These are phyloP conservation scores for Dinocampus coccinellae DNA, from an alignment of 2,888 invertebrate species.

Conservation along the genomic window DNA sequence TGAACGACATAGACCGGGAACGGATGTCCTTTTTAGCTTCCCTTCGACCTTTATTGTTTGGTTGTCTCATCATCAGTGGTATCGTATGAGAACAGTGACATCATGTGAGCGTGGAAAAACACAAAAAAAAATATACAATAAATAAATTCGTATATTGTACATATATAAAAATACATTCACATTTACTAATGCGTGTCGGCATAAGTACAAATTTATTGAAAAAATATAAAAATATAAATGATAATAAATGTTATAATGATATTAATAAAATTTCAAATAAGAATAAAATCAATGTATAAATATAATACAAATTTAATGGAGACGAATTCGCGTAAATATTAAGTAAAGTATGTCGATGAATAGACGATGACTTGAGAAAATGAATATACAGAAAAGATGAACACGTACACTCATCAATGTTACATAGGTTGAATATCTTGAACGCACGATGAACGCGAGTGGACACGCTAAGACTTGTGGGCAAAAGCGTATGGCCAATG, in stretches of 20 bases:
- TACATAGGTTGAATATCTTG: slow-evolving; percentile 5
- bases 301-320: background rate
- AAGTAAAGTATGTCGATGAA: slow-evolving; percentile 13
- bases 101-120: slow-evolving; percentile 25
- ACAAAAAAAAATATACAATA: no score
- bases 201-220: no score
- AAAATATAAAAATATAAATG: no score
- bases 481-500: slow-evolving; percentile 10
- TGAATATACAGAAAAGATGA: background rate
- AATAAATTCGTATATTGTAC: no score
- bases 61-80: background rate
- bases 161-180: no score
- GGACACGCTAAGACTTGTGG: slow-evolving; percentile 13
- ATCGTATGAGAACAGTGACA: slow-evolving; percentile 27
- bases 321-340: background rate
- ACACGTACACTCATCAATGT: background rate
- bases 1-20: slow-evolving; percentile 53
- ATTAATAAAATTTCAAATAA: no score
- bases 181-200: no score
- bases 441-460: slow-evolving; percentile 1
- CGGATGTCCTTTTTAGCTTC: slow-evolving; percentile 54
- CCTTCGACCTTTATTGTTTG: slow-evolving; percentile 19
- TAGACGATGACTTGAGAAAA: slow-evolving; percentile 10
- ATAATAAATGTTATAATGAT: no score
- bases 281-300: background rate